Percentiles rank a stretch among this genome's conserved stretches.
phyloP scores from a whole-genome alignment of 2,113 vertebrate species.

The Candoia aspera region DNA sequence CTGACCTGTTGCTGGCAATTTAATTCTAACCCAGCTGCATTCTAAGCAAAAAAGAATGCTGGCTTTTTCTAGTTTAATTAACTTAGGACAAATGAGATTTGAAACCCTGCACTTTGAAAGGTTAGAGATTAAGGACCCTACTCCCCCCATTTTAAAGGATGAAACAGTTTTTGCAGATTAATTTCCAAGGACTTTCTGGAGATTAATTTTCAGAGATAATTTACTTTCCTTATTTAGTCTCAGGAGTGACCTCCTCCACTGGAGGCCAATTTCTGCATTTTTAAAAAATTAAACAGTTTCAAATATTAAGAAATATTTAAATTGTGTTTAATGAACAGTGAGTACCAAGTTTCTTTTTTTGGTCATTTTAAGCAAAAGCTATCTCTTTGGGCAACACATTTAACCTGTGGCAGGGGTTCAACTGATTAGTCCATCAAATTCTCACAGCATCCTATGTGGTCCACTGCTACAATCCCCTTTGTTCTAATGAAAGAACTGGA shows the following conservation, averaged over 20 bases:
- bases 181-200: conserved; percentile 4
- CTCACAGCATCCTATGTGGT: neutral
- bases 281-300: neutral
- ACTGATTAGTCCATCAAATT: neutral
- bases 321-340: neutral
- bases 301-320: neutral
- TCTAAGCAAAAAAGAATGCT: neutral
- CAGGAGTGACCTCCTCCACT: neutral
- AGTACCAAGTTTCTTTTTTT: neutral
- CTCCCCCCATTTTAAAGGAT: neutral
- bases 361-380: neutral
- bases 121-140: neutral
- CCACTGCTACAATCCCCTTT: neutral
- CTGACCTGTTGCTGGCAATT: neutral
- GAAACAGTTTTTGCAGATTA: conserved; percentile 13
- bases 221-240: neutral
- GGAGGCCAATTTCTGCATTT: neutral
- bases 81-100: neutral
- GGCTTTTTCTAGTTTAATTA: neutral
- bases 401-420: neutral
- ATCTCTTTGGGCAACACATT: neutral
- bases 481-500: neutral
- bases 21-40: neutral
- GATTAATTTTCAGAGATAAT: conserved; percentile 23
- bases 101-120: neutral